These are phyloP conservation scores for Spilosoma lubricipeda DNA, from an alignment of 2,888 invertebrate species.

Conservation along the genomic window DNA sequence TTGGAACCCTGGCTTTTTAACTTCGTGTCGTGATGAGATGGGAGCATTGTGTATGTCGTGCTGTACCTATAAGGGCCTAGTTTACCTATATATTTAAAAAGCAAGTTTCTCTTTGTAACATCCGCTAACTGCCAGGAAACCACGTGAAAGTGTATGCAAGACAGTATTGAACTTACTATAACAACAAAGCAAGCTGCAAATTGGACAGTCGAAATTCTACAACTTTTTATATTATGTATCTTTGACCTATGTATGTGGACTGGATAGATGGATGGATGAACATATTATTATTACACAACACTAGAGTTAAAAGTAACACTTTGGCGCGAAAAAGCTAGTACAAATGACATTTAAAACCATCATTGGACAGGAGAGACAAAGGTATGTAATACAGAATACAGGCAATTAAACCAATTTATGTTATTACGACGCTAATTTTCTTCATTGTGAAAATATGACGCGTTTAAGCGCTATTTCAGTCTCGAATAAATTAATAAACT, in stretches of 20 bases:
- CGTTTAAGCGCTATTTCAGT: not conserved
- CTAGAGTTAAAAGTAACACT: not conserved
- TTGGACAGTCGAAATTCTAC: not conserved
- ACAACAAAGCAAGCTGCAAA: too few species aligned
- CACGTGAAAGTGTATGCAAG: not conserved
- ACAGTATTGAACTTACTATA: too few species aligned
- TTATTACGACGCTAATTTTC: constrained; percentile 16
- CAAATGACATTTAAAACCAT: not conserved
- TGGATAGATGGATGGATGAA: not conserved
- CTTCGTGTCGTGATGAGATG: not conserved
- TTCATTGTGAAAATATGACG: constrained; percentile 10
- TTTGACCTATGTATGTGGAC: not conserved
- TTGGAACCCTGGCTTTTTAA: not conserved
- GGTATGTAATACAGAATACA: not conserved
- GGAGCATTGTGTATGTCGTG: too few species aligned
- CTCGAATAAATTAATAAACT: not conserved
- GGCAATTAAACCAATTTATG: constrained; percentile 15
- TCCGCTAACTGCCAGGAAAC: too few species aligned
- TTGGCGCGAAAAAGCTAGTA: not conserved
- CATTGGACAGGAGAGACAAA: not conserved
- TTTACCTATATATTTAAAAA: too few species aligned
- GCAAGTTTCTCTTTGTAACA: too few species aligned
- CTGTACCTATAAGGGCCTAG: too few species aligned
- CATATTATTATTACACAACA: not conserved
- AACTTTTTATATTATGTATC: not conserved